Base-by-base conservation (phyloP, 2,797 vertebrate genomes). In the Pachyuromys duprasi region DNA sequence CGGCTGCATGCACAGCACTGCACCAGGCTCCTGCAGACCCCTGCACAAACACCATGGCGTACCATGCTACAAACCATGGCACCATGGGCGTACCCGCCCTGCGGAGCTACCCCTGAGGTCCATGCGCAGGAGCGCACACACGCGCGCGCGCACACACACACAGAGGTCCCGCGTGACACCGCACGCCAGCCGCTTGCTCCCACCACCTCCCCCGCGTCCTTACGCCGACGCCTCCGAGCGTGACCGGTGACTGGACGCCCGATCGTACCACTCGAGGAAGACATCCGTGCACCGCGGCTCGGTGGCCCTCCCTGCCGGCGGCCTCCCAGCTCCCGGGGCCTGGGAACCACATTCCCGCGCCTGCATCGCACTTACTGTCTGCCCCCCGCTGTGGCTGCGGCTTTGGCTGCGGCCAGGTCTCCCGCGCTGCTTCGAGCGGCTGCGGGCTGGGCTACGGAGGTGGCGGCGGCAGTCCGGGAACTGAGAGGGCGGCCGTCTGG, bases 351-450 rank as follows among this genome's bases (percentile, higher is more conserved):
- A 11, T 75, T 45, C 78, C 91, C 9, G 28, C 20, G 28, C 67
- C 63, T 18, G 63, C 75, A 75, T 69, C 8, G 57, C 90, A 96
- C 97, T 97, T 91, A 97, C 97, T 97, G 95, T 96, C 69, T 31
- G 96, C 96, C 65, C 76, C 76, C 33, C 72, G 69, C 90, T 14
- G 88, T 90, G 69, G 83, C 75, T 87, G 90, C 86, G 28, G 93
- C 63, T 49, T 81, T 13, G 39, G 63, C 90, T 92, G 96, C 82
- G 4, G 76, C 91, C 86, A 70, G 42, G 78, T 42, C 92, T 96
- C 79, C 93, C 15, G 91, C 78, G 53, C 91, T 45, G 94, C 90
- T 93, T 91, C 39, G 11, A 57, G 33, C 55, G 60, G 72, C 31
- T 87, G 84, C 86, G 28, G 42, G 92, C 93, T 94, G 91, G 88